These are phyloP conservation scores for Natator depressus DNA, from an alignment of 2,113 vertebrate species.

Conservation along the genomic window DNA sequence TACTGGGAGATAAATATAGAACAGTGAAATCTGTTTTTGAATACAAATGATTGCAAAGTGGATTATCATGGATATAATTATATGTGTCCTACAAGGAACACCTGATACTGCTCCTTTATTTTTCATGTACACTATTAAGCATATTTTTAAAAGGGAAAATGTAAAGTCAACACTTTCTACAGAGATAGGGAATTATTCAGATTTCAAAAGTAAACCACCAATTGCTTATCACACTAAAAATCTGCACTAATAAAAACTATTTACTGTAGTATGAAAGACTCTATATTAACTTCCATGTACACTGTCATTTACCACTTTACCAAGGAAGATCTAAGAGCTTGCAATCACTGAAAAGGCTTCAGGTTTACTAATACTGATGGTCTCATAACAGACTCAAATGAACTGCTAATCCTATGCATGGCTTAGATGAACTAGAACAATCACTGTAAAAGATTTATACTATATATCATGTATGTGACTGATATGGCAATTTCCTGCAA, in stretches of 20 bases:
- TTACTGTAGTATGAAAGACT: not conserved
- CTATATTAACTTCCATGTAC: not conserved
- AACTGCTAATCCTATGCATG: not conserved
- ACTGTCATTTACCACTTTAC: not conserved
- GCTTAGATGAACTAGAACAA: not conserved
- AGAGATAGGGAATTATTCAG: not conserved
- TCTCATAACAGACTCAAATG: not conserved
- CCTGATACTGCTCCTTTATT: not conserved
- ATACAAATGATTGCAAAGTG: slow-evolving; percentile 9
- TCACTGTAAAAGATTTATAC: not conserved
- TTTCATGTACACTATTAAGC: not conserved
- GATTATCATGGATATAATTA: not conserved
- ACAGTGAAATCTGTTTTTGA: slow-evolving; percentile 3
- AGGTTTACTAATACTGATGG: not conserved
- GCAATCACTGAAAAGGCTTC: not conserved
- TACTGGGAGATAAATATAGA: not conserved
- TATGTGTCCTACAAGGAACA: not conserved
- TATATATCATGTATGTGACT: accelerated
- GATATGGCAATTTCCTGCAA: not conserved
- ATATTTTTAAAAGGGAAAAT: not conserved
- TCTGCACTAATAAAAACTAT: not conserved
- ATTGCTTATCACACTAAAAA: not conserved
- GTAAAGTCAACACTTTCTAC: not conserved
- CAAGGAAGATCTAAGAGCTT: not conserved
- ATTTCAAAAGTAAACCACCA: not conserved